phyloP scores from a whole-genome alignment of 1,140 invertebrate species.

The Hycleus phaleratus region DNA sequence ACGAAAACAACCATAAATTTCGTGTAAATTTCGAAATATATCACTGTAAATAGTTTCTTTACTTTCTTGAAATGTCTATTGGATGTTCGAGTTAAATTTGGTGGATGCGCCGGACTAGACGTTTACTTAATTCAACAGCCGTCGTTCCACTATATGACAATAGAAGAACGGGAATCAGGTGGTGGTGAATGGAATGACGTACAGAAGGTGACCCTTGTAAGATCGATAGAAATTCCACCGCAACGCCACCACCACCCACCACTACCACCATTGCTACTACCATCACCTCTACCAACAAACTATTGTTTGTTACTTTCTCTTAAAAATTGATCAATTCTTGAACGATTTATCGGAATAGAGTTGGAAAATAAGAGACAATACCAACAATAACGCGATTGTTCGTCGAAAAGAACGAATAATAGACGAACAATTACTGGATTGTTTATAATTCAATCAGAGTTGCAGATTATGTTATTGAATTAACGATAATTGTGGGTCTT shows the following conservation, averaged over 20 bases:
- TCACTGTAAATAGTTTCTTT: not conserved
- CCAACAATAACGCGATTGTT: too few relatives aligned
- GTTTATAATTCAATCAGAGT: too few relatives aligned
- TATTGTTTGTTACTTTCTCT: not conserved
- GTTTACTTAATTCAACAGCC: not conserved
- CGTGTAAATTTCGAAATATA: too few relatives aligned
- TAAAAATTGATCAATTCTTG: not conserved
- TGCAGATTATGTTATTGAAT: too few relatives aligned
- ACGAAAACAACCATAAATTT: too few relatives aligned
- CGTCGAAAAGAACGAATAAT: too few relatives aligned
- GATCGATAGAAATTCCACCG: constrained; percentile 5
- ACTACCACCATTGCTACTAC: not conserved
- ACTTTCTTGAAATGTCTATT: not conserved
- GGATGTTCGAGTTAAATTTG: too few relatives aligned
- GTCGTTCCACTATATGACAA: not conserved
- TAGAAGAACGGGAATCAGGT: not conserved
- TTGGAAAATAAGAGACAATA: too few relatives aligned
- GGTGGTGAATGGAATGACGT: constrained; percentile 8
- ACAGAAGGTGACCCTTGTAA: constrained; percentile 5
- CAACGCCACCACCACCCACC: not conserved
- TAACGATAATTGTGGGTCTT: too few relatives aligned
- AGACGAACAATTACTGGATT: too few relatives aligned
- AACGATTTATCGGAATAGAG: not conserved
- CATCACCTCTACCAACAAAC: not conserved
- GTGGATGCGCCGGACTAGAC: not conserved